These are phyloP conservation scores for Conger conger DNA, from an alignment of 2,113 vertebrate species.

Conservation along the genomic window DNA sequence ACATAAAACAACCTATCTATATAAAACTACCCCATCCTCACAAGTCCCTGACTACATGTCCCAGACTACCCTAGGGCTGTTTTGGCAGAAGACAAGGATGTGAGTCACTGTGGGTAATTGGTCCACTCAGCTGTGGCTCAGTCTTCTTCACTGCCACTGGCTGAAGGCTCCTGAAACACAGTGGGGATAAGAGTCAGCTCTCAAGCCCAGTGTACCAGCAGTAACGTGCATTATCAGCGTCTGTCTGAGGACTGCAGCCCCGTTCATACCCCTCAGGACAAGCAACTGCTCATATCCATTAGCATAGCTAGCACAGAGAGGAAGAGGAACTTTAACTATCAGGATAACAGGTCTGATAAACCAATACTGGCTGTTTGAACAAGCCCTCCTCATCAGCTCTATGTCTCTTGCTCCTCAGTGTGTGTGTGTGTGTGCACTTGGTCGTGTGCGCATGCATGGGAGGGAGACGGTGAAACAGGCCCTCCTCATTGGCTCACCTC, in stretches of 20 bases:
- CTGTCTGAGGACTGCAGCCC: neutral
- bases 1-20: constrained; percentile 24
- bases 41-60: neutral
- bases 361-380: no score
- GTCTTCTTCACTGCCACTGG: constrained; percentile 76
- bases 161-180: constrained; percentile 70
- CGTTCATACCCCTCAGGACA: neutral
- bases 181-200: neutral
- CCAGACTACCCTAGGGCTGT: neutral
- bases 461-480: neutral
- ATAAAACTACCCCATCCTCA: constrained; percentile 1
- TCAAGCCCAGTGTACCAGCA: neutral
- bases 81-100: neutral
- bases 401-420: no score
- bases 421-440: no score
- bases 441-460: no score
- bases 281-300: neutral
- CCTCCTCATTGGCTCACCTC: no score
- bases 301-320: no score
- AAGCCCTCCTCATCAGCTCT: no score
- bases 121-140: constrained; percentile 39
- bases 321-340: neutral
- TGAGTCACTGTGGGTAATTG: neutral
- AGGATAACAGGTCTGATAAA: neutral
- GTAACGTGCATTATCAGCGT: neutral